Conservation (phyloP, 2,888 invertebrate genomes). For the Ceramica pisi region DNA sequence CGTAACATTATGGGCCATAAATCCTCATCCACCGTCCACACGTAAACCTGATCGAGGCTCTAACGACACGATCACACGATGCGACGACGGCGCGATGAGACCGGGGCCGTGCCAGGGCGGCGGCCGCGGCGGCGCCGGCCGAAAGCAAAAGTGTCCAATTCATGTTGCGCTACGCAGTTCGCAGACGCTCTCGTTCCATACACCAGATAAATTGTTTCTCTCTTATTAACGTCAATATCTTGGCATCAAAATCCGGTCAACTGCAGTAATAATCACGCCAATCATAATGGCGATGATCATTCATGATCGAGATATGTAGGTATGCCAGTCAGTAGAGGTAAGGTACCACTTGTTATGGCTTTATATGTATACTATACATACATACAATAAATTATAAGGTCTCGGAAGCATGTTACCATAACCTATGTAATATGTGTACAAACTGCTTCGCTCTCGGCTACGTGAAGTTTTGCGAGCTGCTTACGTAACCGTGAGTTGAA, state of each 20-base stretch:
- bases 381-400: not conserved
- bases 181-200: slow-evolving; percentile 14
- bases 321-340: too few species aligned
- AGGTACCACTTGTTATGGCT: slow-evolving; percentile 3
- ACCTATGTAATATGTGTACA: slow-evolving; percentile 5
- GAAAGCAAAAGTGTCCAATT: slow-evolving; percentile 61
- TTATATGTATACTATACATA: too few species aligned
- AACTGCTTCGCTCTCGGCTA: slow-evolving; percentile 6
- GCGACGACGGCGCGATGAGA: not conserved
- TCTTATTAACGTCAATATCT: not conserved
- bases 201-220: slow-evolving; percentile 28
- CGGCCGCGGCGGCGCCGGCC: slow-evolving; percentile 4
- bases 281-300: too few species aligned
- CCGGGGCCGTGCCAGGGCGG: not conserved
- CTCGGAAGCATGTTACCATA: not conserved
- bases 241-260: not conserved
- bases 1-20: slow-evolving; percentile 61
- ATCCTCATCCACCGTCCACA: slow-evolving; percentile 38
- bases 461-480: slow-evolving; percentile 10
- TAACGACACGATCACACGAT: slow-evolving; percentile 24
- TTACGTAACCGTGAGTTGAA: slow-evolving; percentile 51
- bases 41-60: slow-evolving; percentile 55
- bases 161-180: slow-evolving; percentile 28
- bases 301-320: not conserved
- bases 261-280: not conserved